Evolutionary conservation across 2,113 vertebrate genomes (phyloP).

Genomic region (Cariama cristata): DNA sequence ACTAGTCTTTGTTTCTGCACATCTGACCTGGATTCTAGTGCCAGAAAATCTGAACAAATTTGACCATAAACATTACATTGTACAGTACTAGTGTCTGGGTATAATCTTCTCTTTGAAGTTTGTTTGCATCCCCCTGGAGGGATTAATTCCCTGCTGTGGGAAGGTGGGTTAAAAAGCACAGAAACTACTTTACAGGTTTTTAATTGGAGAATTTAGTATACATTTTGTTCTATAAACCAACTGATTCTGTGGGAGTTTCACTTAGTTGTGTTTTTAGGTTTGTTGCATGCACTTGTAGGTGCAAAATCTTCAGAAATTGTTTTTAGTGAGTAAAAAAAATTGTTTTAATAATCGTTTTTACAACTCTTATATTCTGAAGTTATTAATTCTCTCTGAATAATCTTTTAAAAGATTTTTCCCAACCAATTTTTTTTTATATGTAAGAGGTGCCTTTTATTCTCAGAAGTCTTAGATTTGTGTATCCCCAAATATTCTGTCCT

Average conservation of each 20-base stretch:
- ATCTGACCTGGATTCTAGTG: constrained; percentile 71
- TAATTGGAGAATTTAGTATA: constrained; percentile 80
- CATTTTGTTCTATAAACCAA: constrained; percentile 76
- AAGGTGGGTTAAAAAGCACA: constrained; percentile 79
- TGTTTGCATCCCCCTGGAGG: constrained; percentile 76
- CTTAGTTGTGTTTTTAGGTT: constrained; percentile 51
- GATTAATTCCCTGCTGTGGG: constrained; percentile 81
- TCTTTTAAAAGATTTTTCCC: not conserved
- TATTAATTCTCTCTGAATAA: not conserved
- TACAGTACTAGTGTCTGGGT: constrained; percentile 78
- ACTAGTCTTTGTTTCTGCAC: constrained; percentile 68
- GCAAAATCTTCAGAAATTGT: constrained; percentile 10
- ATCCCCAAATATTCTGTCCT: not conserved
- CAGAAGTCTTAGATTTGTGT: not conserved
- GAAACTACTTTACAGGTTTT: constrained; percentile 78
- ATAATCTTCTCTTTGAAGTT: constrained; percentile 83
- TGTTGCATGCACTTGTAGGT: constrained; percentile 31
- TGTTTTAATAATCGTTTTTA: not conserved
- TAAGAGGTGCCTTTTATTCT: not conserved
- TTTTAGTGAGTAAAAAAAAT: not conserved
- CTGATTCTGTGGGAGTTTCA: constrained; percentile 68
- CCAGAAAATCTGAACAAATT: constrained; percentile 72
- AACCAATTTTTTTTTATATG: not conserved
- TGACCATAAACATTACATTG: constrained; percentile 74
- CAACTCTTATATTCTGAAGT: not conserved